phyloP scores from a whole-genome alignment of 2,888 invertebrate species.

The Ormyrus thymus region DNA sequence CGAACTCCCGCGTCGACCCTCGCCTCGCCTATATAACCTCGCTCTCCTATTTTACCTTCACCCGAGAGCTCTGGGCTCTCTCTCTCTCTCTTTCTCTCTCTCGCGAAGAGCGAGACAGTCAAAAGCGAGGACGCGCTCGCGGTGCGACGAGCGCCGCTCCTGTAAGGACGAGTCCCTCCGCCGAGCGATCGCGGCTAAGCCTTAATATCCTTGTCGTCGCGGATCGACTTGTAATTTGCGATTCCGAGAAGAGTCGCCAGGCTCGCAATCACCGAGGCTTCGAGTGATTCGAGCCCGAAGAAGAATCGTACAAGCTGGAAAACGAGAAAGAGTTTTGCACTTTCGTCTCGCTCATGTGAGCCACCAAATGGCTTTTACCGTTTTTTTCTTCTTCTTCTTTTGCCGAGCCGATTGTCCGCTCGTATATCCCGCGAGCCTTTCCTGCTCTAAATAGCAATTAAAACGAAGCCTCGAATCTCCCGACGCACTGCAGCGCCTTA shows the following conservation, averaged over 20 bases:
- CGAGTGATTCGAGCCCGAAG: no score
- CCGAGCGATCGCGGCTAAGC: no score
- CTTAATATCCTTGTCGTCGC: no score
- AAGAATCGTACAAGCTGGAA: no score
- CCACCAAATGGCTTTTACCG: slow-evolving; percentile 46
- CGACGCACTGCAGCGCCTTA: background rate
- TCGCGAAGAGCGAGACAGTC: no score
- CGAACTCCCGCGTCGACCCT: slow-evolving; percentile 65
- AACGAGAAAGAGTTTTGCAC: slow-evolving; percentile 5
- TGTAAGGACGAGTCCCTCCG: no score
- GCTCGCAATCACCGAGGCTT: background rate
- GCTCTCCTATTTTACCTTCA: slow-evolving; percentile 61
- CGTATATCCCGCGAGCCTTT: slow-evolving; percentile 22
- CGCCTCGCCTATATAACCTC: slow-evolving; percentile 56
- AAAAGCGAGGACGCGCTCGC: no score
- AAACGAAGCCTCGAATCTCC: slow-evolving; percentile 31
- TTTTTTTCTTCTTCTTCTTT: slow-evolving; percentile 12
- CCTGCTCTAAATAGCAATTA: slow-evolving; percentile 44
- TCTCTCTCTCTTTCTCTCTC: no score
- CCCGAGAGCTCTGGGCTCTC: slow-evolving; percentile 38
- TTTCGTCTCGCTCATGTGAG: slow-evolving; percentile 46
- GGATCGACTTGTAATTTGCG: no score
- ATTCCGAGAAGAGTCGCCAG: background rate
- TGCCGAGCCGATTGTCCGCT: slow-evolving; percentile 15
- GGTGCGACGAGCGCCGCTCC: no score